These are phyloP conservation scores for Gopherus flavomarginatus DNA, from an alignment of 2,113 vertebrate species.

Conservation along the genomic window DNA sequence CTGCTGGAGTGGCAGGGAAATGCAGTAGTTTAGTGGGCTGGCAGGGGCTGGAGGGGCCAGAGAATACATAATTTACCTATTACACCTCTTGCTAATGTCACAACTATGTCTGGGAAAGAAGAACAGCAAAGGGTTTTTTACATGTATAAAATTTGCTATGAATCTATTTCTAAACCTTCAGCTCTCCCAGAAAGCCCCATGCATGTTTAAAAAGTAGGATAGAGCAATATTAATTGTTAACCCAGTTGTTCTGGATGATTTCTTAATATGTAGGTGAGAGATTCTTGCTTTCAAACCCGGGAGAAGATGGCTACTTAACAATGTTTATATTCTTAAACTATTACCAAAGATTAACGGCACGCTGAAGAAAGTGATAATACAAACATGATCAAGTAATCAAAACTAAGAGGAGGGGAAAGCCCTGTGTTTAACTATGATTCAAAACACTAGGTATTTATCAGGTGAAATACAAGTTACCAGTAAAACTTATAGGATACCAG, in stretches of 20 bases:
- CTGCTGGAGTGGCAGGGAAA: not conserved
- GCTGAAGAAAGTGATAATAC: not conserved
- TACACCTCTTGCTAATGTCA: not conserved
- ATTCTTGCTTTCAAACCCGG: not conserved
- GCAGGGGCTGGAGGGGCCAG: not conserved
- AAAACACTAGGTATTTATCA: not conserved
- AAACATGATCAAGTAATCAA: not conserved
- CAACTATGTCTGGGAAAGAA: not conserved
- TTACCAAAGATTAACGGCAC: not conserved
- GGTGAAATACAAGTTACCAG: not conserved
- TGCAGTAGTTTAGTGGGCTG: not conserved
- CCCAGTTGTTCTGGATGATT: not conserved
- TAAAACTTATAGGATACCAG: conserved; percentile 14
- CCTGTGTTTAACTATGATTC: not conserved
- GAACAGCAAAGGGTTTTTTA: conserved; percentile 3
- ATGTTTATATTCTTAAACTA: not conserved
- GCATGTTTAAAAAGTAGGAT: not conserved
- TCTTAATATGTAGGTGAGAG: not conserved
- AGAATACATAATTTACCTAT: not conserved
- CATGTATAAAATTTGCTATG: not conserved
- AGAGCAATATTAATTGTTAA: not conserved
- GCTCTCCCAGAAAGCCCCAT: not conserved
- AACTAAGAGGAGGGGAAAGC: not conserved
- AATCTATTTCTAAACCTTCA: conserved; percentile 28
- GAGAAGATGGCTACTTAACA: not conserved